Evolutionary conservation across 2,113 vertebrate genomes (phyloP).

Genomic region (Eonycteris spelaea): DNA sequence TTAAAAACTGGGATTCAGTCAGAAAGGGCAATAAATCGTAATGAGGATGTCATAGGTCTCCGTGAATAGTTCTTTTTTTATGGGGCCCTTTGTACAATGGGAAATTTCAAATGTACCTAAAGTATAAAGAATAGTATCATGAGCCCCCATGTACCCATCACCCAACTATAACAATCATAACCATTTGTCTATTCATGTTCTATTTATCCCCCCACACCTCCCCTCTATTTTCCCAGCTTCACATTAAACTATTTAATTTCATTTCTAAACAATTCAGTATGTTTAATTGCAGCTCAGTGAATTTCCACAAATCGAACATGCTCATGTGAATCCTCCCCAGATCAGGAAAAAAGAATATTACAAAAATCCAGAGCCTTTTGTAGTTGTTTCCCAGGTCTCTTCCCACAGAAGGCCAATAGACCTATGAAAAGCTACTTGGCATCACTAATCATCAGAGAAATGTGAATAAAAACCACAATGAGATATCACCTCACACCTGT

Average conservation of each 20-base stretch:
- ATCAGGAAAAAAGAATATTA: neutral
- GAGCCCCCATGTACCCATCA: neutral
- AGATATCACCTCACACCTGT: too few relatives aligned
- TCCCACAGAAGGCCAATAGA: too few relatives aligned
- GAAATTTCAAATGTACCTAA: conserved; percentile 18
- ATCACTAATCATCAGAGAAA: too few relatives aligned
- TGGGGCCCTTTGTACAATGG: neutral
- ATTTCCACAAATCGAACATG: neutral
- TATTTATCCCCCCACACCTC: neutral
- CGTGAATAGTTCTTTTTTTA: neutral
- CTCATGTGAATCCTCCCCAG: neutral
- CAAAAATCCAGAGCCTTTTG: neutral
- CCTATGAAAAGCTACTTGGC: too few relatives aligned
- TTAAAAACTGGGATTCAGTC: neutral
- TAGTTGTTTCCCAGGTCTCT: neutral
- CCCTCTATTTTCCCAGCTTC: neutral
- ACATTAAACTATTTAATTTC: neutral
- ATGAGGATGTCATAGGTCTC: neutral
- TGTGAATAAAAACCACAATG: too few relatives aligned
- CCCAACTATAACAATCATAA: neutral
- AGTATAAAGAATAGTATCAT: neutral
- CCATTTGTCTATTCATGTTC: neutral
- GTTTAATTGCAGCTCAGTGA: neutral
- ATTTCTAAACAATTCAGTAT: neutral
- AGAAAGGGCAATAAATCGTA: neutral